Conservation (phyloP, 2,888 invertebrate genomes). For the Drosophila fungiperda region DNA sequence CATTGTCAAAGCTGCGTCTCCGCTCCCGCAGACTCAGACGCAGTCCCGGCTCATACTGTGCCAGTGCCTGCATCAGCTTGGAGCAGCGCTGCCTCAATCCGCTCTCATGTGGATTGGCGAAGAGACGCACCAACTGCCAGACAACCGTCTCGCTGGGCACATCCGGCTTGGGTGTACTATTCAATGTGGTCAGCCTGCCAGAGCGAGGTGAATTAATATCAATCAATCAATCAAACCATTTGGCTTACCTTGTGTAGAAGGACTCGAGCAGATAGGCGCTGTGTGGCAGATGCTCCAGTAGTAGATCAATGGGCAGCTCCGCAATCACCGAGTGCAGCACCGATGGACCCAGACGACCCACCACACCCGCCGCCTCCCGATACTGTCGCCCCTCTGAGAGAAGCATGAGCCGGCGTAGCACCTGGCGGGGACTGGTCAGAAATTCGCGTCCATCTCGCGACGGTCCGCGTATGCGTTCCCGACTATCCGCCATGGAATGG, state of each 20-base stretch:
- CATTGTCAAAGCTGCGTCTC: constrained; percentile 91
- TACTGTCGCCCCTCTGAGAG: constrained; percentile 95
- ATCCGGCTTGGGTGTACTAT: constrained; percentile 87
- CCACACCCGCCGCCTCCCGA: constrained; percentile 94
- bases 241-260: constrained; percentile 88
- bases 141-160: constrained; percentile 92
- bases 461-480: constrained; percentile 90
- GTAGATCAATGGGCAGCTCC: constrained; percentile 93
- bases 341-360: constrained; percentile 91
- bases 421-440: constrained; percentile 89
- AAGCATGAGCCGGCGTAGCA: constrained; percentile 90
- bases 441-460: constrained; percentile 87
- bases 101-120: constrained; percentile 87
- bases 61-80: constrained; percentile 87
- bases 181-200: constrained; percentile 83
- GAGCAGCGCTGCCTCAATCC: constrained; percentile 88
- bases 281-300: constrained; percentile 95
- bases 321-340: constrained; percentile 91
- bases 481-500: constrained; percentile 88
- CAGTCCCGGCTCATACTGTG: constrained; percentile 88
- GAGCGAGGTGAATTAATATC: background rate
- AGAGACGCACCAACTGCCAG: constrained; percentile 93
- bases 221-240: background rate
- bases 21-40: constrained; percentile 89
- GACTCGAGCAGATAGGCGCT: constrained; percentile 95